Base-by-base conservation (phyloP, 1,140 invertebrate genomes). In the Condylostylus longicornis region DNA sequence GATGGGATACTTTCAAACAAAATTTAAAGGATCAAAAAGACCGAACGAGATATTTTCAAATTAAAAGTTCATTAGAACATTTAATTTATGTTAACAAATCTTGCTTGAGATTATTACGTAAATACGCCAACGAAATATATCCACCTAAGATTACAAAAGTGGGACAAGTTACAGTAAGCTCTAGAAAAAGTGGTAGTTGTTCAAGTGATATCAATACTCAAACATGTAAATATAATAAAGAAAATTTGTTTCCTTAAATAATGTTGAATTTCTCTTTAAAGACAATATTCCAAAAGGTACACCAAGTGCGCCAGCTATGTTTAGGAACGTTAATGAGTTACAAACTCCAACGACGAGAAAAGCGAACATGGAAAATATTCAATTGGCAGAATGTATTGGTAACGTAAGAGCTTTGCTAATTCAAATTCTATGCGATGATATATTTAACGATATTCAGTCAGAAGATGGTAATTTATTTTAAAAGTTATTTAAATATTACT, bases 91-190 rank as follows among this genome's bases (percentile, higher is more conserved):
- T 91, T 20, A 82, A 79, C 48, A 73, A 77, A 54, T 78, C 86
- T 6, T 82, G 78, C 57, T 64, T 94, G 30, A 67, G 87, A 31
- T 64, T 94, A 8, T 61, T 93, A 5, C 70, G 77, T 44, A 84
- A 77, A 8, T 94, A 88, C 46, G 82, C 82, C 15, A 86, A 82
- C 57, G 84, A 91, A 61, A 79, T 91, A 18, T 93, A 91, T 62
- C 87, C 88, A 1, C 79, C 80, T 77, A 77, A 57, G 77, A 70
- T 31, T 72, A 72, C 44, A 65, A 69, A 23, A 59, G 87, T 42
- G 79, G 82, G 15, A 77, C 89, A 59, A 75, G 74, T 45, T 75
- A 90, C 37, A 82, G 75, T 1, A 82, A 89, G 15, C 6, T 20
- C 27, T 28, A 13, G 27, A 23, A 30, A 12, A 7, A 13, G 12